phyloP scores from a whole-genome alignment of 2,797 vertebrate species.

The Phoeniculus purpureus region DNA sequence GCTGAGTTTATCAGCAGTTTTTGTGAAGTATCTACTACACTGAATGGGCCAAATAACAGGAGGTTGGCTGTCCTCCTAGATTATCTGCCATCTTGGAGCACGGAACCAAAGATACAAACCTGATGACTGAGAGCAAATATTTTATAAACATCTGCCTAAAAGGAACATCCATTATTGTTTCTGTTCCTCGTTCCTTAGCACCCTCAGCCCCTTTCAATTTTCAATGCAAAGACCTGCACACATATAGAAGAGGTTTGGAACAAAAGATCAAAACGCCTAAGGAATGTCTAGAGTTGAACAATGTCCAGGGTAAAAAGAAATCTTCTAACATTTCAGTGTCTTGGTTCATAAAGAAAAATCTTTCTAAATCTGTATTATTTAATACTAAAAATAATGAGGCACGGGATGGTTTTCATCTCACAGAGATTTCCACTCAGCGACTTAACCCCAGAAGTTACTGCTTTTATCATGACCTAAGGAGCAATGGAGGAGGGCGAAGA shows the following conservation, averaged over 20 bases:
- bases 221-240: neutral
- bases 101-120: neutral
- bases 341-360: neutral
- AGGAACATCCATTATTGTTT: neutral
- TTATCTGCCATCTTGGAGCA: neutral
- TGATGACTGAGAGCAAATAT: neutral
- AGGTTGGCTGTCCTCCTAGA: neutral
- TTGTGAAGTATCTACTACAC: neutral
- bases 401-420: neutral
- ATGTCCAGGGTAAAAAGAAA: neutral
- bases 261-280: neutral
- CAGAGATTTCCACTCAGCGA: neutral
- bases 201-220: neutral
- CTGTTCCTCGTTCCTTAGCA: neutral
- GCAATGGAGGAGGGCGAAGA: neutral
- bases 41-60: neutral
- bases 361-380: neutral
- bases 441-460: neutral
- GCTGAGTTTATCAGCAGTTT: neutral
- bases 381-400: neutral
- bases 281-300: neutral
- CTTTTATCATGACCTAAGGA: neutral
- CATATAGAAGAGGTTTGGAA: neutral
- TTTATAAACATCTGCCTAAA: rapidly evolving
- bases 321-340: neutral